These are phyloP conservation scores for Ellobium chinense DNA, from an alignment of 2,888 invertebrate species.

Conservation along the genomic window DNA sequence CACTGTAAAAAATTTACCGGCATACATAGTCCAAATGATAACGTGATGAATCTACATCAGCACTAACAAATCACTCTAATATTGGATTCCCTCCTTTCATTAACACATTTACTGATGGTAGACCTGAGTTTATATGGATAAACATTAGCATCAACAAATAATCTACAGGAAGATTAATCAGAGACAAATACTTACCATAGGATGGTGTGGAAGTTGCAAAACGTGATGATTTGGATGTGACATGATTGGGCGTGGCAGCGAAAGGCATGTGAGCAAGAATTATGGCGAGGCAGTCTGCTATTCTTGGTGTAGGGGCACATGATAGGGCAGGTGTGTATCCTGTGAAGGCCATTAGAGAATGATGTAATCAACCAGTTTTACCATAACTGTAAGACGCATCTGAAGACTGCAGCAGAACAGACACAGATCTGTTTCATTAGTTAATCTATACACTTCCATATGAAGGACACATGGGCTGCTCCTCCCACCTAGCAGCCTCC, in stretches of 20 bases:
- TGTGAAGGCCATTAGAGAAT: no score
- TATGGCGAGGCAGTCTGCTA: slow-evolving; percentile 84
- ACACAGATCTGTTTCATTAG: no score
- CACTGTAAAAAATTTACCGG: no score
- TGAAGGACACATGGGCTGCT: no score
- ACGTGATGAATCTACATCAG: no score
- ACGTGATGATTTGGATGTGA: slow-evolving; percentile 42
- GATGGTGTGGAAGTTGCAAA: slow-evolving; percentile 40
- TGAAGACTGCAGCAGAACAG: no score
- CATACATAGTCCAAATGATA: no score
- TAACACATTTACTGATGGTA: not conserved
- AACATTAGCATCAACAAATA: not conserved
- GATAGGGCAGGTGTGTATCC: slow-evolving; percentile 84
- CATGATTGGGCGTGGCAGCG: slow-evolving; percentile 66
- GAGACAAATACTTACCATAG: slow-evolving; percentile 32
- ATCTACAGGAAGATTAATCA: not conserved
- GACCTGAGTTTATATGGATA: not conserved
- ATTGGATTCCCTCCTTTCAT: not conserved
- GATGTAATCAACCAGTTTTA: no score
- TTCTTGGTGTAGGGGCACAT: slow-evolving; percentile 83
- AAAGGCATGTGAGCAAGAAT: slow-evolving; percentile 80
- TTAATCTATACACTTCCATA: no score
- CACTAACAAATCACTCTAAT: no score
- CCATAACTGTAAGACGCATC: no score
- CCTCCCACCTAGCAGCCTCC: no score